Evolutionary conservation across 2,113 vertebrate genomes (phyloP).

Genomic region (Heloderma charlesbogerti): DNA sequence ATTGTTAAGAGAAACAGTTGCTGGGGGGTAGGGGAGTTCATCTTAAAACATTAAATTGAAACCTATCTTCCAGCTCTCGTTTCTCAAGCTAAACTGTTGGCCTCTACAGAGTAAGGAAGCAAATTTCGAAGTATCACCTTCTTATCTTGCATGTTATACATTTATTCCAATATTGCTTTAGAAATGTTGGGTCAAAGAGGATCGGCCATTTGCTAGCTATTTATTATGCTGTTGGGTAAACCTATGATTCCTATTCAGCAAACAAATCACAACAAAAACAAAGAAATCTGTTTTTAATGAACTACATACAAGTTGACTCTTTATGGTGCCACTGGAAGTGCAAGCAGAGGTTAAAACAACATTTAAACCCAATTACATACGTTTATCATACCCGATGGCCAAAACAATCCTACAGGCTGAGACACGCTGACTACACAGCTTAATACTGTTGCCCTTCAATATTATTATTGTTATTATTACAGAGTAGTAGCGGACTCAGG

Average conservation of each 20-base stretch:
- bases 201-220: constrained; percentile 16
- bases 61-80: background rate
- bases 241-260: constrained; percentile 23
- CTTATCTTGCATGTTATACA: background rate
- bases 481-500: background rate
- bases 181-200: background rate
- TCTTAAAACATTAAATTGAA: constrained; percentile 29
- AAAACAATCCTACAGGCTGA: constrained; percentile 30
- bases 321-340: constrained; percentile 15
- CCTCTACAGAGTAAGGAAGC: background rate
- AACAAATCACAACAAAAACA: constrained; percentile 41
- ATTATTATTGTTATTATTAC: background rate
- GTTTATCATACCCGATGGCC: constrained; percentile 37
- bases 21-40: background rate
- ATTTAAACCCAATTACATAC: constrained; percentile 49
- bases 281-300: constrained; percentile 49
- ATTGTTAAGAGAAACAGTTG: background rate
- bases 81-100: constrained; percentile 18
- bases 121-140: background rate
- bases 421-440: background rate
- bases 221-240: constrained; percentile 40
- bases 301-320: constrained; percentile 28
- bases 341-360: constrained; percentile 30
- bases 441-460: background rate
- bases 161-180: constrained; percentile 9